Percentiles rank a stretch among this genome's conserved stretches.
These are phyloP conservation scores for Gallinago media DNA, from an alignment of 2,113 vertebrate genomes.

Conservation along the genomic window DNA sequence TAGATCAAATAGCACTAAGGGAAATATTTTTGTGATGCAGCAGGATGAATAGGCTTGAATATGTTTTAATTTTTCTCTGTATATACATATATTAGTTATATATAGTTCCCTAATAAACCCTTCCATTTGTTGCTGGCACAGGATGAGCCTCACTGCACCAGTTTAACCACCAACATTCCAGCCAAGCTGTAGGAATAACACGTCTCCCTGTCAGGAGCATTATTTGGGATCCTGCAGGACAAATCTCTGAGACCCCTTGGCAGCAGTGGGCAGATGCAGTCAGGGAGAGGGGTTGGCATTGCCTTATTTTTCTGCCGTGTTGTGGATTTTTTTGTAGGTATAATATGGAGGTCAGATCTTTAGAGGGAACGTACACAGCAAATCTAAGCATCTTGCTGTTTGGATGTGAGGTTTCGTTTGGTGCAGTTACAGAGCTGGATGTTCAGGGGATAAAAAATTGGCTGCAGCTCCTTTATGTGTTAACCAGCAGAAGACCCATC, in stretches of 20 bases:
- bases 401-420: not conserved
- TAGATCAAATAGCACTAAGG: not conserved
- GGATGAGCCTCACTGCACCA: not conserved
- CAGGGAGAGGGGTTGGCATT: not conserved
- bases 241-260: not conserved
- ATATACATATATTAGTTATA: not conserved
- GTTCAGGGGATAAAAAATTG: not conserved
- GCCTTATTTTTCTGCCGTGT: not conserved
- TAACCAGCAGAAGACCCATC: not conserved
- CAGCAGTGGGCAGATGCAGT: not conserved
- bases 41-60: not conserved
- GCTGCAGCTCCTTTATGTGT: not conserved
- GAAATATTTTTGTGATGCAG: conserved; percentile 15
- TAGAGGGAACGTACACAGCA: not conserved
- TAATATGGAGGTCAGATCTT: not conserved
- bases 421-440: not conserved
- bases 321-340: not conserved
- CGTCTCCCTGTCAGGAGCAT: not conserved
- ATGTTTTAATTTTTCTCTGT: conserved; percentile 21
- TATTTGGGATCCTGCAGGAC: not conserved
- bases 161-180: not conserved
- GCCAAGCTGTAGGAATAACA: not conserved
- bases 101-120: not conserved
- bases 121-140: conserved; percentile 10
- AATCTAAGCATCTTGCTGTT: not conserved